These are phyloP conservation scores for Caenorhabditis elegans DNA, from an alignment of 1,140 invertebrate genomes.

Conservation along the genomic window WBcel235 BX284606.5:12742501-12743000, in stretches of 20 bases:
- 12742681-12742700: slow-evolving; percentile 57
- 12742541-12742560: slow-evolving; percentile 64
- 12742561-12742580: slow-evolving; percentile 65
- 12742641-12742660: slow-evolving; percentile 75
- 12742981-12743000: slow-evolving; percentile 61
- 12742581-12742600: slow-evolving; percentile 56
- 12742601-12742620: slow-evolving; percentile 74
- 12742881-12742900: slow-evolving; percentile 44
- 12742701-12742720: too few species aligned
- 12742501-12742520: slow-evolving; percentile 67
- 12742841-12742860: slow-evolving; percentile 26
- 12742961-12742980: not conserved
- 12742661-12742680: slow-evolving; percentile 70
- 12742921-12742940: slow-evolving; percentile 45
- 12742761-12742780: slow-evolving; percentile 78
- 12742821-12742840: slow-evolving; percentile 35
- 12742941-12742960: slow-evolving; percentile 44
- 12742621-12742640: slow-evolving; percentile 80
- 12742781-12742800: slow-evolving; percentile 78
- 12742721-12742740: too few species aligned
- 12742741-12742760: slow-evolving; percentile 76
- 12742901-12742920: slow-evolving; percentile 49
- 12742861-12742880: slow-evolving; percentile 39
- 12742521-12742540: slow-evolving; percentile 67
- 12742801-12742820: slow-evolving; percentile 73